Evolutionary conservation across 2,797 vertebrate species (phyloP), one percentile per base, ranked within the genome.

Genomic region (Pseudotriccus pelzelni): DNA sequence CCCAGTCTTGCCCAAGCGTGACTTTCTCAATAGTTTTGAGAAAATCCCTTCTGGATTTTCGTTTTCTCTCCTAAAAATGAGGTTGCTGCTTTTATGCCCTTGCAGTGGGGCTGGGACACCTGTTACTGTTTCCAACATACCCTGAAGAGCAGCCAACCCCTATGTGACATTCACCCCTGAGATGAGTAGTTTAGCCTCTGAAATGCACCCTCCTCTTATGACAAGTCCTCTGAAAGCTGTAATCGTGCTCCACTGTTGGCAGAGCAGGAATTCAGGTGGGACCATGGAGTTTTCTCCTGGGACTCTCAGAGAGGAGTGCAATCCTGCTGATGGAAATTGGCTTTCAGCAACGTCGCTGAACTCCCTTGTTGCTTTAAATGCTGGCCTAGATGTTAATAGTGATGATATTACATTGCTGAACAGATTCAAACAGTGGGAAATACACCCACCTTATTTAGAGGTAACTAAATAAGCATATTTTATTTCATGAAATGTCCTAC

Each of bases 71-170:
- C 43, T 69, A 14, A 70, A 84, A 43, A 22, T 1, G 7, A 60
- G 21, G 23, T 21, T 47, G 9, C 19, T 56, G 72, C 55, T 67
- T 34, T 27, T 34, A 11, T 32, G 30, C n/a, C 60, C 87, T 50
- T 37, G 37, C 52, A 60, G 37, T 0, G 1, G 17, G 68, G 4
- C 37, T 81, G 49, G 53, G 32, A 64, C 10, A 27, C 6, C 25
- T 22, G 10, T 34, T 20, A 6, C 18, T 46, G 3, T 58, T 69
- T 43, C 24, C 55, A 82, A 28, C 3, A 2, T 0, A 0, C 37
- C 60, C 39, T 32, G 5, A 52, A 89, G 58, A 62, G 21, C 47
- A 59, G 36, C 43, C 25, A 52, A 5, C 25, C 3, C 4, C 41
- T 7, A 3, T 6, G 37, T 30, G 62, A 68, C 11, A 18, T 58